A percentile compares a stretch with the other conserved stretches of the same genome.
phyloP scores from a whole-genome alignment of 2,888 invertebrate species.

The Drosophila robusta region DNA sequence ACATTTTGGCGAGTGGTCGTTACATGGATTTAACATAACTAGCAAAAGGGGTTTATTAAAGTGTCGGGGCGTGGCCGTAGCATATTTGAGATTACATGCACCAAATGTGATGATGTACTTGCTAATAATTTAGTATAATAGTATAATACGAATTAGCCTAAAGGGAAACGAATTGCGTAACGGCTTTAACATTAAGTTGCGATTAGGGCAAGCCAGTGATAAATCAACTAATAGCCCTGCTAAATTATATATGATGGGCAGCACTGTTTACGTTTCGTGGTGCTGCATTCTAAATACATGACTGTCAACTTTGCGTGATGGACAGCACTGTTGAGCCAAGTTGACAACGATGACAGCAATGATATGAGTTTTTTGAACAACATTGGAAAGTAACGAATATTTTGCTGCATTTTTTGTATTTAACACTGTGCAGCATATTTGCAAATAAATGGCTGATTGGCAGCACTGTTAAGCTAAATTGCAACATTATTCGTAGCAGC shows the following conservation, averaged over 20 bases:
- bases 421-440: not conserved
- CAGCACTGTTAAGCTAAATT: not conserved
- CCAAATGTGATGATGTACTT: conserved; percentile 48
- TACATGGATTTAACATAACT: conserved; percentile 66
- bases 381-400: too few relatives aligned
- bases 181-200: conserved; percentile 10
- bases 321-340: not conserved
- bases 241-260: not conserved
- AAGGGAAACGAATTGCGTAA: conserved; percentile 18
- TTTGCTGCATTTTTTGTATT: too few relatives aligned
- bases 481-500: not conserved
- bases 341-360: too few relatives aligned
- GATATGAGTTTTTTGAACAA: too few relatives aligned
- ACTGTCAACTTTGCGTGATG: not conserved
- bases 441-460: not conserved
- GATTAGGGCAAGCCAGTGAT: conserved; percentile 1
- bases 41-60: conserved; percentile 66
- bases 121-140: conserved; percentile 40
- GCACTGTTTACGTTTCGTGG: not conserved
- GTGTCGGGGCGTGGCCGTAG: conserved; percentile 28
- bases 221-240: conserved; percentile 5
- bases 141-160: conserved; percentile 46
- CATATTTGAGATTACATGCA: conserved; percentile 52
- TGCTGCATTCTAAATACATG: not conserved
- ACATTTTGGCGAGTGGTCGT: conserved; percentile 55